phyloP scores from a whole-genome alignment of 2,113 vertebrate species.

The Nerophis lumbriciformis region DNA sequence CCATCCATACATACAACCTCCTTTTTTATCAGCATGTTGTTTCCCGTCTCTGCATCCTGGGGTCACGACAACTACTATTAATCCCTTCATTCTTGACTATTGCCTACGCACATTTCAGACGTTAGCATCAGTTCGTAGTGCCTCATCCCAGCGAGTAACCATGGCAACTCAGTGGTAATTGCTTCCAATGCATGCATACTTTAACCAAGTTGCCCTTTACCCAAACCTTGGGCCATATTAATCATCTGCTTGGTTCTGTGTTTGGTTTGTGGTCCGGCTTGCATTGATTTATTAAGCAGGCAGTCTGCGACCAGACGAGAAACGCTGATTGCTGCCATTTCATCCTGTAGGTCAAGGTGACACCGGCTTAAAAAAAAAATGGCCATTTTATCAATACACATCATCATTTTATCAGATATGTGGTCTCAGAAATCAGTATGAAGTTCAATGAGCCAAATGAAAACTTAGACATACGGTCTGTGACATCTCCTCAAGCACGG shows the following conservation, averaged over 20 bases:
- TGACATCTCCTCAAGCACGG: too few relatives aligned
- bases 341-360: conserved; percentile 27
- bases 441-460: too few relatives aligned
- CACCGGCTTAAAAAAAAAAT: conserved; percentile 23
- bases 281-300: conserved; percentile 59
- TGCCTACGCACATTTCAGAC: too few relatives aligned
- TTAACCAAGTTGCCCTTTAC: conserved; percentile 78
- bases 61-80: too few relatives aligned
- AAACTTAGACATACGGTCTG: too few relatives aligned
- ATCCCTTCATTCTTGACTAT: too few relatives aligned
- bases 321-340: conserved; percentile 48
- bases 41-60: too few relatives aligned
- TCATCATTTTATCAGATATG: background rate
- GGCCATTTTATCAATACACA: background rate
- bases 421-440: background rate
- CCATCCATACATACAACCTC: too few relatives aligned
- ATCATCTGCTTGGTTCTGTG: conserved; percentile 69
- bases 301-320: conserved; percentile 49
- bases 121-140: background rate
- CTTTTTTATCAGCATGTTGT: too few relatives aligned
- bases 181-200: conserved; percentile 74
- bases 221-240: conserved; percentile 70
- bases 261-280: conserved; percentile 52
- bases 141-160: conserved; percentile 61
- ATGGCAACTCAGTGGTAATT: conserved; percentile 73